phyloP scores from a whole-genome alignment of 2,113 vertebrate species.

The Eira barbara region DNA sequence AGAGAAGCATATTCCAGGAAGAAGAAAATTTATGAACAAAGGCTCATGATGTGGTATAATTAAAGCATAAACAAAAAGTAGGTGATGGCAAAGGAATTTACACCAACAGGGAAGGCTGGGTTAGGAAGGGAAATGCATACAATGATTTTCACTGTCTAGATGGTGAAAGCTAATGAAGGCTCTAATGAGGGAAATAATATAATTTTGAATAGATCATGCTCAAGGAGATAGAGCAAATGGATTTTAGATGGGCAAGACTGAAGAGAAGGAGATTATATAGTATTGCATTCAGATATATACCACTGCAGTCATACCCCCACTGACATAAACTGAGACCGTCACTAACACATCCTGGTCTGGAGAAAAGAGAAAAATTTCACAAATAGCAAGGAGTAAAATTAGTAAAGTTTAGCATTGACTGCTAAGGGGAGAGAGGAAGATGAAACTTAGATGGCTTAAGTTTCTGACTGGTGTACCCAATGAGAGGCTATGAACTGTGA shows the following conservation, averaged over 20 bases:
- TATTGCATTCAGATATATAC: background rate
- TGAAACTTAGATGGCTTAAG: background rate
- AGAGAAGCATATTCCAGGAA: background rate
- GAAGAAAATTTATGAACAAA: background rate
- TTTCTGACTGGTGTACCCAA: background rate
- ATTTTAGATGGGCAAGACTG: background rate
- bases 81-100: background rate
- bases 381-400: background rate
- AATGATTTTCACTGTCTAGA: background rate
- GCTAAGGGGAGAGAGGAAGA: background rate
- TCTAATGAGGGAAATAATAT: background rate
- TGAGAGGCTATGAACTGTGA: background rate
- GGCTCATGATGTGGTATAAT: background rate
- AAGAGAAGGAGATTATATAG: background rate
- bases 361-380: background rate
- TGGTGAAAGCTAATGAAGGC: background rate
- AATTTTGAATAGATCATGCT: background rate
- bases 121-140: background rate
- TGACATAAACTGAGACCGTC: background rate
- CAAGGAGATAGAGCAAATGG: background rate
- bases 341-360: background rate
- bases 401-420: background rate
- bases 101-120: background rate
- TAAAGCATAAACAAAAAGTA: background rate
- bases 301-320: background rate